These are phyloP conservation scores for Griposia aprilina DNA, from an alignment of 2,888 invertebrate species.

Conservation along the genomic window DNA sequence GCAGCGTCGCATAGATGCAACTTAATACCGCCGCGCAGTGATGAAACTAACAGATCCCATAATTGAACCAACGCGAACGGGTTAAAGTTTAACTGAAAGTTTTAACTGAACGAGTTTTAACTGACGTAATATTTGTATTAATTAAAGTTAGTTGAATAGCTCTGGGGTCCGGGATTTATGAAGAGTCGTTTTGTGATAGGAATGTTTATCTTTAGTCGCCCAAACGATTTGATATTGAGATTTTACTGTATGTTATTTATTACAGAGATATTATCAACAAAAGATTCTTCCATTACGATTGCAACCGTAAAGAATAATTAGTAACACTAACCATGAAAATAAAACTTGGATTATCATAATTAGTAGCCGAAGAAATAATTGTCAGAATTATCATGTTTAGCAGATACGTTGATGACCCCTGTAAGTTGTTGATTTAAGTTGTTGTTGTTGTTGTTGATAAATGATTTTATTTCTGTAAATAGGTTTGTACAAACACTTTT, in stretches of 20 bases:
- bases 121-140: constrained; percentile 58
- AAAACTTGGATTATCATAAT: not conserved
- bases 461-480: no score
- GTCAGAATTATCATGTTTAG: not conserved
- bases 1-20: constrained; percentile 65
- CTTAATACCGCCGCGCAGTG: constrained; percentile 67
- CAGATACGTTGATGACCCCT: not conserved
- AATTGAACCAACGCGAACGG: constrained; percentile 64
- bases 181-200: not conserved
- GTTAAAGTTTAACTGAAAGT: constrained; percentile 72
- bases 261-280: not conserved
- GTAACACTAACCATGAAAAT: no score
- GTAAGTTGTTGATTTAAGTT: not conserved
- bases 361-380: not conserved
- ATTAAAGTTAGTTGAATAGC: constrained; percentile 46
- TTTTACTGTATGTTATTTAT: not conserved
- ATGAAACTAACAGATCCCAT: constrained; percentile 70
- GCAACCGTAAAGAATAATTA: not conserved
- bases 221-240: not conserved
- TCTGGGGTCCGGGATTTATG: not conserved
- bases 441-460: no score
- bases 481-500: no score
- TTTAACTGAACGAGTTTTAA: constrained; percentile 61
- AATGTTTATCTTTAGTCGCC: not conserved
- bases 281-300: not conserved